A percentile compares a stretch with the other conserved stretches of the same genome.
Evolutionary conservation across 2,797 vertebrate species (phyloP).

Genomic region (Argya squamiceps): DNA sequence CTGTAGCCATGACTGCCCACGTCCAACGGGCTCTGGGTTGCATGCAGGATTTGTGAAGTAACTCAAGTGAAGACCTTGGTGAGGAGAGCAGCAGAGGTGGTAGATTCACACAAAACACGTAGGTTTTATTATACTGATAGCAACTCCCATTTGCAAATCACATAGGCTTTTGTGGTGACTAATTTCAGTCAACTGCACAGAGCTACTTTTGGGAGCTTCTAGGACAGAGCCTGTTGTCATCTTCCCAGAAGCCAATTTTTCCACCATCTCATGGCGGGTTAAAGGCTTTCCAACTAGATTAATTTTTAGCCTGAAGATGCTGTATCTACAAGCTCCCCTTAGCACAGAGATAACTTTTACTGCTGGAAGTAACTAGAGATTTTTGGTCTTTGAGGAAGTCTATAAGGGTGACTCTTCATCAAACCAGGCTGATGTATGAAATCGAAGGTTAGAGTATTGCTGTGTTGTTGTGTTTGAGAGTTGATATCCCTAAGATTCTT

Average conservation of each 20-base stretch:
- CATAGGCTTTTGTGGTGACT: not conserved
- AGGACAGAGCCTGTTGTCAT: not conserved
- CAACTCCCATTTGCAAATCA: not conserved
- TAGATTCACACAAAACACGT: not conserved
- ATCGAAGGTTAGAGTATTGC: not conserved
- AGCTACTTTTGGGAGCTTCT: not conserved
- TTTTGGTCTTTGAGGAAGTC: not conserved
- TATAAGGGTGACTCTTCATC: not conserved
- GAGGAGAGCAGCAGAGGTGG: not conserved
- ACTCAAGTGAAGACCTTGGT: not conserved
- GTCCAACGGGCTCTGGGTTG: fast-evolving
- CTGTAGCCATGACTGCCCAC: not conserved
- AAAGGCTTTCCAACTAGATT: not conserved
- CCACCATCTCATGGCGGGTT: not conserved
- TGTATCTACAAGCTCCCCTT: not conserved
- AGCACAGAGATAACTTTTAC: not conserved
- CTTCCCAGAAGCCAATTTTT: not conserved
- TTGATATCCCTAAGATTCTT: not conserved
- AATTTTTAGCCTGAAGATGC: not conserved
- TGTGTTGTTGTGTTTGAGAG: not conserved
- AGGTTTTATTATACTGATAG: not conserved
- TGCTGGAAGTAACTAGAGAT: not conserved
- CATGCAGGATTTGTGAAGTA: not conserved
- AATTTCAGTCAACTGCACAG: not conserved
- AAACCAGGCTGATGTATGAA: not conserved